Evolutionary conservation across 2,797 vertebrate species (phyloP), one percentile per base, ranked within the genome.

Genomic region (Sebastes nivosus): DNA sequence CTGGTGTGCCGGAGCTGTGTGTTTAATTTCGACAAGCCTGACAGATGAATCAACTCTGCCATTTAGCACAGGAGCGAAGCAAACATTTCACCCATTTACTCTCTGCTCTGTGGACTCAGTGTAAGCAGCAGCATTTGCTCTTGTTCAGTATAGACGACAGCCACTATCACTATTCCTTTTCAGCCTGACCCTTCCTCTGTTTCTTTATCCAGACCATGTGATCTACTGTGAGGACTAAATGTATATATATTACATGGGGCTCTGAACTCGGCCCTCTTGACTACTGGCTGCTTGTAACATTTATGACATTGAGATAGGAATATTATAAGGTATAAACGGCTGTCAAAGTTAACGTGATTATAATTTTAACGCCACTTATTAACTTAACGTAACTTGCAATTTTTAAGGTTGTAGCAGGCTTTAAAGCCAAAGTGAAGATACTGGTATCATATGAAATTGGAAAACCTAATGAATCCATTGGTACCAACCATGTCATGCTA

Each of bases 41-140:
- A 91, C 79, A 76, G 76, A 92, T 90, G 87, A 92, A 89, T 88
- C 91, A 88, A 83, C 83, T 60, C 52, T 77, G 89, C 89, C 89
- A 90, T 91, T 89, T 90, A 89, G 83, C 83, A 88, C 59, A 52
- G 57, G 42, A 83, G 86, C 81, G 83, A 83, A 88, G 75, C 80
- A 89, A 90, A 88, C 81, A 88, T 86, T 88, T 87, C 67, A 82
- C 76, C 78, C 67, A 81, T 83, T 87, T 70, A 81, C 69, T 75
- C 76, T 64, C 27, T 80, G 88, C 72, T 88, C 85, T 81, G 59
- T 42, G n/a, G 64, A 81, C 85, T 85, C 72, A 75, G 67, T 32
- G 63, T 42, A 73, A 58, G 71, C 72, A 55, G 60, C 75, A 22
- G 16, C 24, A 75, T 86, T 85, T 80, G 50, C 77, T 84, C 71